A percentile compares a stretch with the other conserved stretches of the same genome.
Evolutionary conservation across 2,113 vertebrate genomes (phyloP).

Genomic region (Oostethus manadensis): DNA sequence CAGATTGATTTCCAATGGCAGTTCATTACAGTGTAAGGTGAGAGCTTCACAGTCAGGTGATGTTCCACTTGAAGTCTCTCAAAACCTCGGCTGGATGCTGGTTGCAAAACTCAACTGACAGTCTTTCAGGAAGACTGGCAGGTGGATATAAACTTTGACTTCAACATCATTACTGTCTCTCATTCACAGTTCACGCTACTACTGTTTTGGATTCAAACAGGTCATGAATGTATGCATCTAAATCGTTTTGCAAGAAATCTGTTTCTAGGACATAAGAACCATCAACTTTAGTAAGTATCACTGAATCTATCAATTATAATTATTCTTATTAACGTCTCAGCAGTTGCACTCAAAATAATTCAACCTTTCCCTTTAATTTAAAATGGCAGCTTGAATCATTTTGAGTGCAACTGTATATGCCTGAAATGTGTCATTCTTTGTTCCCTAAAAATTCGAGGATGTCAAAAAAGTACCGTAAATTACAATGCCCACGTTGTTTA

Average conservation of each 20-base stretch:
- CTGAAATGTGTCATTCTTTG: too few species aligned
- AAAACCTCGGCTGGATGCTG: constrained; percentile 36
- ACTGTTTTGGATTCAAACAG: constrained; percentile 2
- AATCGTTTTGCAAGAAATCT: neutral
- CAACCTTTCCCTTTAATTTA: too few species aligned
- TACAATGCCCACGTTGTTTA: too few species aligned
- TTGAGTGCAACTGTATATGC: too few species aligned
- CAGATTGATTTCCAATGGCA: constrained; percentile 54
- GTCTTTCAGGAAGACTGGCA: constrained; percentile 28
- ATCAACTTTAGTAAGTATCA: too few species aligned
- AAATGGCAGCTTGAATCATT: too few species aligned
- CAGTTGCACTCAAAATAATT: too few species aligned
- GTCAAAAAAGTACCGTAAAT: too few species aligned
- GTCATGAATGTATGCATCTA: constrained; percentile 11
- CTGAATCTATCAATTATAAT: too few species aligned
- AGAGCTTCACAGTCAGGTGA: constrained; percentile 57
- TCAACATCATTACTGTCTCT: constrained; percentile 30
- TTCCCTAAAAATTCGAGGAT: too few species aligned
- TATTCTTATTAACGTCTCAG: too few species aligned
- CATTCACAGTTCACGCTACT: constrained; percentile 17
- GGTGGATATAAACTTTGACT: constrained; percentile 42
- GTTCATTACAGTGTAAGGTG: constrained; percentile 59
- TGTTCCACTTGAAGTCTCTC: constrained; percentile 47
- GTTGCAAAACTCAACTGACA: constrained; percentile 36
- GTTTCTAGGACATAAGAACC: neutral